Percentiles rank a stretch among this genome's conserved stretches.
phyloP scores from a whole-genome alignment of 2,797 vertebrate genomes.

The Columba guinea region DNA sequence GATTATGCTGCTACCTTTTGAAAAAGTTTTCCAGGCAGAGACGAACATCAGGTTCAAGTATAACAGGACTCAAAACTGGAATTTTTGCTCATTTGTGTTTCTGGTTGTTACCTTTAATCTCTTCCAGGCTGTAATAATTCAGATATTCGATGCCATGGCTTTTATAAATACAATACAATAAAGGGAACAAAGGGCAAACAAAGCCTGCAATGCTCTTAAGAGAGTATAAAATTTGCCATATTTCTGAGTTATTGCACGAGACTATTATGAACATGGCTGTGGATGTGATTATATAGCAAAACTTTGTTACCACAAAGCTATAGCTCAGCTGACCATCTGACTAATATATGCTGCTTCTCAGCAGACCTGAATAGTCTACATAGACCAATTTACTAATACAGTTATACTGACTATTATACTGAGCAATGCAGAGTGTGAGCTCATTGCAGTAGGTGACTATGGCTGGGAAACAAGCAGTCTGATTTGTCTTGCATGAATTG shows the following conservation, averaged over 20 bases:
- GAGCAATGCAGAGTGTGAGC: not conserved
- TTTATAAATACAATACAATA: not conserved
- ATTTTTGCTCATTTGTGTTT: not conserved
- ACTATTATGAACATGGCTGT: not conserved
- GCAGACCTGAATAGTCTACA: not conserved
- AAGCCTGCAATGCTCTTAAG: not conserved
- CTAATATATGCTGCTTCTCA: not conserved
- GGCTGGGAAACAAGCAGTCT: not conserved
- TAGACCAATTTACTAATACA: not conserved
- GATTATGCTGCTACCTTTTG: not conserved
- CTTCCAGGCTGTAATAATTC: not conserved
- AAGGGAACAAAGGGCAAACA: not conserved
- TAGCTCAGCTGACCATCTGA: not conserved
- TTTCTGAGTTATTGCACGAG: not conserved
- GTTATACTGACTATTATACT: not conserved
- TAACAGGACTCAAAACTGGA: not conserved
- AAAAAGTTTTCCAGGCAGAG: not conserved
- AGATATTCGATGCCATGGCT: not conserved
- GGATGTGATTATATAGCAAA: not conserved
- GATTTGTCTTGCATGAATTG: not conserved
- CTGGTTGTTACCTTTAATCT: not conserved
- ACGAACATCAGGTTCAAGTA: accelerated
- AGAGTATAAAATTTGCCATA: not conserved
- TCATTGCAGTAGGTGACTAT: not conserved
- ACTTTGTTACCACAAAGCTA: not conserved